These are phyloP conservation scores for Sebastes baramenuke DNA, from an alignment of 2,797 vertebrate genomes.

Conservation along the genomic window DNA sequence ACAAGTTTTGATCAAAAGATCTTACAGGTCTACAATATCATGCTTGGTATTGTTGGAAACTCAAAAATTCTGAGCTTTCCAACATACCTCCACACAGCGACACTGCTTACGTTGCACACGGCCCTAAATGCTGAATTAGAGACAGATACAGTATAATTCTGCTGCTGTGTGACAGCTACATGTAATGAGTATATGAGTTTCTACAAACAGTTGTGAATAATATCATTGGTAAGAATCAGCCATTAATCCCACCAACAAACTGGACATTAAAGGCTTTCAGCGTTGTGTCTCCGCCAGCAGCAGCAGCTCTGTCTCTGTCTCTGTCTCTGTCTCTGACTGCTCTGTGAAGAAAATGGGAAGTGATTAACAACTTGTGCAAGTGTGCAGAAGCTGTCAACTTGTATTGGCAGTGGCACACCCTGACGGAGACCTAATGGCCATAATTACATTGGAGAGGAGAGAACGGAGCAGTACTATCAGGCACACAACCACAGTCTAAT, in stretches of 20 bases:
- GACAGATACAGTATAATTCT: no score
- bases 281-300: no score
- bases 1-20: no score
- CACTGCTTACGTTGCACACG: no score
- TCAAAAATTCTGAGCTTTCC: no score
- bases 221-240: background rate
- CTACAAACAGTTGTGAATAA: background rate
- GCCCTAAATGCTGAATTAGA: no score
- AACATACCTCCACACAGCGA: no score
- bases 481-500: conserved; percentile 13
- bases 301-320: background rate
- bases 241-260: background rate
- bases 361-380: conserved; percentile 22
- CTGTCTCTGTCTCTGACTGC: background rate
- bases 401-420: background rate
- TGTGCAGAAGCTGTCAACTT: conserved; percentile 24
- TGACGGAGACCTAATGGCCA: conserved; percentile 21
- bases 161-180: no score
- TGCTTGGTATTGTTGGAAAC: no score
- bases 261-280: background rate
- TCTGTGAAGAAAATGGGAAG: conserved; percentile 7
- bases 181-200: background rate
- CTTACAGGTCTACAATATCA: no score
- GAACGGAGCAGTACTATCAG: background rate
- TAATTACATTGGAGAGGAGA: conserved; percentile 24